phyloP scores from a whole-genome alignment of 2,797 vertebrate genomes.

The Hydrolagus colliei region DNA sequence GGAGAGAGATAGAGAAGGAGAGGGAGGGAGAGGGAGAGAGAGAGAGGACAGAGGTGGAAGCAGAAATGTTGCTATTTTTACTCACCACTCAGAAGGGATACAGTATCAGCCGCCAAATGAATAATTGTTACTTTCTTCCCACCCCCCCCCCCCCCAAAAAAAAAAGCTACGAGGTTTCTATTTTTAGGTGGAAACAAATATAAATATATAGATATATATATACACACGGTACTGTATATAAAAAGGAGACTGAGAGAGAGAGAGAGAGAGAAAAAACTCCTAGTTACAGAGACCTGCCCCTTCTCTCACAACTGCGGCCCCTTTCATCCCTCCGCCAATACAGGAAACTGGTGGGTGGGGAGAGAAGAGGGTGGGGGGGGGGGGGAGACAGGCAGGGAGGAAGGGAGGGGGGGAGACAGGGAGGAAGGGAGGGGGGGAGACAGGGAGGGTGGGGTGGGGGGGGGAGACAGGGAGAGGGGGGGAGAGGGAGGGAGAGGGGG shows the following conservation, averaged over 20 bases:
- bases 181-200: no score
- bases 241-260: no score
- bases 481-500: constrained; percentile 62
- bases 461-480: constrained; percentile 47
- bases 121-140: constrained; percentile 31
- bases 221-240: no score
- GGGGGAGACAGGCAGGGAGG: no score
- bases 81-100: constrained; percentile 59
- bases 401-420: no score
- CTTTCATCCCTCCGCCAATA: neutral
- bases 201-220: no score
- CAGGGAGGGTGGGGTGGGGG: constrained; percentile 51
- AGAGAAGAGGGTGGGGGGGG: no score
- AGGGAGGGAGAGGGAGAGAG: neutral
- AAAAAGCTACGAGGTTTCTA: constrained; percentile 66
- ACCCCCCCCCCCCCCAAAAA: no score
- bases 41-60: no score
- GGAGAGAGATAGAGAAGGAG: constrained; percentile 52
- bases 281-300: constrained; percentile 11
- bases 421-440: constrained; percentile 74
- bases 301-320: neutral
- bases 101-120: constrained; percentile 27
- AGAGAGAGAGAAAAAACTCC: no score
- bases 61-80: constrained; percentile 68
- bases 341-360: no score